Evolutionary conservation across 64 coral and sea anemone genomes (phyloP).

Genomic region (Montipora cactus): DNA sequence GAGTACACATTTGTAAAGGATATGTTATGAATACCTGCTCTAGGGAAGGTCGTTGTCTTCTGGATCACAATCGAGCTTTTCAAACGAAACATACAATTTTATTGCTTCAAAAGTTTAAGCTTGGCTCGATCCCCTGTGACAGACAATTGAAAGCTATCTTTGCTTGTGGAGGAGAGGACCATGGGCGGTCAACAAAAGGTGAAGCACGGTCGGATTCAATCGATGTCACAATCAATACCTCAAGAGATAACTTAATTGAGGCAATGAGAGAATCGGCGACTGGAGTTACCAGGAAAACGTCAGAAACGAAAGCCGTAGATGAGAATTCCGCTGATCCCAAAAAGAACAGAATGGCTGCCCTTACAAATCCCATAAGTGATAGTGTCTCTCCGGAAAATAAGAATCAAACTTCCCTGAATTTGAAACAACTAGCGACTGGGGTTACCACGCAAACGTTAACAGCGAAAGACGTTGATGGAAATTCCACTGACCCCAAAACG

Average conservation of each 20-base stretch:
- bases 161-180: background rate
- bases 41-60: background rate
- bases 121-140: background rate
- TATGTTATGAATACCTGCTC: conserved; percentile 6
- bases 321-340: no score
- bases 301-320: no score
- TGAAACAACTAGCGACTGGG: background rate
- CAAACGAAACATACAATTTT: background rate
- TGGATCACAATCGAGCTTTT: conserved; percentile 11
- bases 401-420: no score
- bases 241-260: conserved; percentile 18
- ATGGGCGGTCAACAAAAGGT: background rate
- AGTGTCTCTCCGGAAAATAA: no score
- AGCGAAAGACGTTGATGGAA: background rate
- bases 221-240: background rate
- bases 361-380: no score
- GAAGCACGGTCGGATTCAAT: background rate
- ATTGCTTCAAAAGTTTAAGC: background rate
- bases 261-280: background rate
- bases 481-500: background rate
- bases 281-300: background rate
- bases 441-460: background rate
- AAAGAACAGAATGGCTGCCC: no score
- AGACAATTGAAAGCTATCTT: background rate
- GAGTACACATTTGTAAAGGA: conserved; percentile 50